These are phyloP conservation scores for Cosmorhoe ocellata DNA, from an alignment of 2,888 invertebrate species.

Conservation along the genomic window DNA sequence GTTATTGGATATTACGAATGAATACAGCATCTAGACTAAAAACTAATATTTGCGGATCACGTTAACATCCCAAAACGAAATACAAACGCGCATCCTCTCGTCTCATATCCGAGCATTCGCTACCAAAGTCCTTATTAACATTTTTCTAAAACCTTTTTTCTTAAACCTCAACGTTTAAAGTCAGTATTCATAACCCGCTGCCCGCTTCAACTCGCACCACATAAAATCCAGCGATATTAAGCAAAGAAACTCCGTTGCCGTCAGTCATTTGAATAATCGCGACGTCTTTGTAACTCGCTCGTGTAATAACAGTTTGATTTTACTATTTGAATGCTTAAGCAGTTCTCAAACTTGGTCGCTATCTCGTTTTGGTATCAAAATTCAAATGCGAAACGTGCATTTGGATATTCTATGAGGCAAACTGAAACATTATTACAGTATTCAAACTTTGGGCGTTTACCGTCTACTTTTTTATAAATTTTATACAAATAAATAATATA, in stretches of 20 bases:
- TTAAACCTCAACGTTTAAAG: too few relatives aligned
- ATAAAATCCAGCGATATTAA: slow-evolving; percentile 16
- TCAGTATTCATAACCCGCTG: background rate
- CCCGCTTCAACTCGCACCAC: slow-evolving; percentile 31
- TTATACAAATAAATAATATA: too few relatives aligned
- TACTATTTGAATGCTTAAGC: slow-evolving; percentile 21
- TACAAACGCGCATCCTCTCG: too few relatives aligned
- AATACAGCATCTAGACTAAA: too few relatives aligned
- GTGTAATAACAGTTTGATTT: slow-evolving; percentile 47
- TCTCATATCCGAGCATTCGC: too few relatives aligned
- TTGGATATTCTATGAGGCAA: background rate
- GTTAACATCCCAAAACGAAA: too few relatives aligned
- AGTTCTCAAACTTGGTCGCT: slow-evolving; percentile 1
- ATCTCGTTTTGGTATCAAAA: slow-evolving; percentile 7
- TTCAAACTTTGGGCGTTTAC: too few relatives aligned
- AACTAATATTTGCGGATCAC: too few relatives aligned
- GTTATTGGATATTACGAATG: too few relatives aligned
- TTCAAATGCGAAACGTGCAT: slow-evolving; percentile 1
- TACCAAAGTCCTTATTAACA: too few relatives aligned
- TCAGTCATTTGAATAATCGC: slow-evolving; percentile 46
- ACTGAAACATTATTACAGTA: background rate
- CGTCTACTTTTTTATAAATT: too few relatives aligned
- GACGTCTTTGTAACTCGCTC: slow-evolving; percentile 41
- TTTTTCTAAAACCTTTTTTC: too few relatives aligned
- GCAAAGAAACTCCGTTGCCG: slow-evolving; percentile 24